Conservation (phyloP, 2,113 vertebrate genomes). For the Dipodomys spectabilis region DNA sequence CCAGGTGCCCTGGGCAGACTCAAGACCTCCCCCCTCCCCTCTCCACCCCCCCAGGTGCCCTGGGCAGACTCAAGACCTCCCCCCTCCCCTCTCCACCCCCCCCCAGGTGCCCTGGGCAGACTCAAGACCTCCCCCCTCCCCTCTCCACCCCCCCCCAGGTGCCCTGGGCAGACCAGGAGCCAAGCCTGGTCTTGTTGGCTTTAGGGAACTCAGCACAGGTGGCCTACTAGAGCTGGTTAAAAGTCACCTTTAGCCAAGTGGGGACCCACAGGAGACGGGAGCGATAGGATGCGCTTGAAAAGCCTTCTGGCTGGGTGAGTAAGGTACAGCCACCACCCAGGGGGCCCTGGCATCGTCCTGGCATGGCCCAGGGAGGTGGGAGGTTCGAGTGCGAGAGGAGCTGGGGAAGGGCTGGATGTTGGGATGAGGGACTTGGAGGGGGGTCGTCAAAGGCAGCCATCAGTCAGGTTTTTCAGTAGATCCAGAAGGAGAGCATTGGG, state of each 20-base stretch:
- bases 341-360: background rate
- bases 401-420: background rate
- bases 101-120: too few species aligned
- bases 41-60: too few species aligned
- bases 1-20: too few species aligned
- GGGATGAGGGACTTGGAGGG: background rate
- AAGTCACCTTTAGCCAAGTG: background rate
- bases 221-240: background rate
- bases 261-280: constrained; percentile 3
- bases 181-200: too few species aligned
- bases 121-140: too few species aligned
- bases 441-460: too few species aligned
- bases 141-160: too few species aligned
- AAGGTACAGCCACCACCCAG: background rate
- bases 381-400: background rate
- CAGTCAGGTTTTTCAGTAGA: background rate
- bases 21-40: too few species aligned
- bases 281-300: background rate
- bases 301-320: background rate
- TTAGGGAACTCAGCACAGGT: background rate
- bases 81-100: too few species aligned
- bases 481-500: background rate
- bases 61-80: too few species aligned
- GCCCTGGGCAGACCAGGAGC: too few species aligned
- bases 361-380: background rate